A percentile compares a stretch with the other conserved stretches of the same genome.
These are phyloP conservation scores for Polylopha cassiicola DNA, from an alignment of 2,888 invertebrate genomes.

Conservation along the genomic window DNA sequence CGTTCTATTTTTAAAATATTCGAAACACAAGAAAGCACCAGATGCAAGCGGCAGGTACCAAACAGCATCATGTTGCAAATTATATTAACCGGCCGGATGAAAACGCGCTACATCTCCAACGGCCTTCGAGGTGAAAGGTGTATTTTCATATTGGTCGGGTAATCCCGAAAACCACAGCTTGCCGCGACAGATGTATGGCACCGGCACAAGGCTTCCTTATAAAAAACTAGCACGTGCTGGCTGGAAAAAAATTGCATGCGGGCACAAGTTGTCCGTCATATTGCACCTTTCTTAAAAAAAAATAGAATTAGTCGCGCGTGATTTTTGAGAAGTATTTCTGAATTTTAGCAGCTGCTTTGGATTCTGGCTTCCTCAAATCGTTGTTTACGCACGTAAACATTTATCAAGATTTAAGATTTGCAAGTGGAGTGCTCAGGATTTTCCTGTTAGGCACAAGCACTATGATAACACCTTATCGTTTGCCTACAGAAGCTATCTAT, in stretches of 20 bases:
- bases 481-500: too few relatives aligned
- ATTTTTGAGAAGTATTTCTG: slow-evolving; percentile 58
- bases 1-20: slow-evolving; percentile 58
- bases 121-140: slow-evolving; percentile 1
- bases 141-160: slow-evolving; percentile 36
- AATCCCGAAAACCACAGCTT: slow-evolving; percentile 64
- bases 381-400: too few relatives aligned
- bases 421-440: too few relatives aligned
- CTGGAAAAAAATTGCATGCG: slow-evolving; percentile 67
- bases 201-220: slow-evolving; percentile 59
- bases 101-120: slow-evolving; percentile 17
- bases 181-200: slow-evolving; percentile 67
- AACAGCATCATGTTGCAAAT: slow-evolving; percentile 71
- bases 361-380: slow-evolving; percentile 10
- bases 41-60: slow-evolving; percentile 67
- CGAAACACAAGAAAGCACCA: slow-evolving; percentile 62
- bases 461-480: too few relatives aligned
- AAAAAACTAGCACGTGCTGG: slow-evolving; percentile 69
- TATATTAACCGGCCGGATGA: slow-evolving; percentile 39
- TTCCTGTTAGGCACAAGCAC: too few relatives aligned
- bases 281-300: slow-evolving; percentile 49
- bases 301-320: slow-evolving; percentile 42
- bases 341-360: slow-evolving; percentile 29
- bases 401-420: too few relatives aligned
- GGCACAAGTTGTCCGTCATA: slow-evolving; percentile 68